Base-by-base conservation (phyloP, 2,113 vertebrate genomes). In the Coreoperca whiteheadi region DNA sequence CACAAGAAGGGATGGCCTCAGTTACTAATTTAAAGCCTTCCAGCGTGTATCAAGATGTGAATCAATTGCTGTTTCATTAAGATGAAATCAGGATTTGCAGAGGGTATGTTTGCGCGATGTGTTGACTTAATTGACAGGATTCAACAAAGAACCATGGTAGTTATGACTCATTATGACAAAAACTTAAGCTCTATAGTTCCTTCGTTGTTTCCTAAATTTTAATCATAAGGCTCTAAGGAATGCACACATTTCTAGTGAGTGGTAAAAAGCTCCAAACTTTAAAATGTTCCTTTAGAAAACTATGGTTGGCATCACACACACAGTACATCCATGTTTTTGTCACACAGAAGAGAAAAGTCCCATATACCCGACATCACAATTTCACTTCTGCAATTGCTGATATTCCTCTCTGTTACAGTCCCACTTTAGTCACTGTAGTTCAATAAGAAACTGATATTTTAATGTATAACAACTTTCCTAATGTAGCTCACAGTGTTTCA, bases 401-500 rank as follows among this genome's bases (percentile, higher is more conserved):
- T 56, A 4, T 56, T 43, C 51, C 25, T n/a, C 63, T 43, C 41
- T 41, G 69, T 68, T 28, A 18, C 7, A 20, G 63, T 30, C 18
- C 41, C 28, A 20, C 53, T 64, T 37, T 6, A 54, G 48, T 75
- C 25, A 20, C 51, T 15, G 48, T 18, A 32, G 25, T 54, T 56
- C 3, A 68, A 74, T 56, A 51, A 41, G 32, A 54, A 69, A 51
- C 32, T 8, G n/a, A 48, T 37, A 57, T 74, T 57, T 80, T 74
- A 74, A 41, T 59, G n/a, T 51, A 11, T 14, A 43, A 77, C 30
- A 57, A 63, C 46, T 41, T 57, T 60, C n/a, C 34, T 37, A 54
- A 50, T 63, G 46, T 77, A 34, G 41, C 50, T n/a, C 71, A 53
- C 67, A 57, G 57, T 50, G 53, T 68, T 48, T 77, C 12, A 18